Evolutionary conservation across 2,113 vertebrate species (phyloP).

Genomic region (Spilogale gracilis): DNA sequence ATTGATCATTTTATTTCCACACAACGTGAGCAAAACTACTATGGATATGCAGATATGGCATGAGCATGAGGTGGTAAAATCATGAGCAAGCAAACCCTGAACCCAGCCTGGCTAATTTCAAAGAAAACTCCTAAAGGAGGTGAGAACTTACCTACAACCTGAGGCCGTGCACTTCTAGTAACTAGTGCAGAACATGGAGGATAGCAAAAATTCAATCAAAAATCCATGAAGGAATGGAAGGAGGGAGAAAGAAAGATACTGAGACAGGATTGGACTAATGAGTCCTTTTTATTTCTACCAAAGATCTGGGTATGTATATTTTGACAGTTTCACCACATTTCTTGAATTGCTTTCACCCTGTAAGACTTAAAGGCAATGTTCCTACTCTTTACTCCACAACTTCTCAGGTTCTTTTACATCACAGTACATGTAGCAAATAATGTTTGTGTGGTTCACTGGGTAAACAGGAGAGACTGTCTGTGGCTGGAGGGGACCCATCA

Average conservation of each 20-base stretch:
- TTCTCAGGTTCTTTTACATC: not conserved
- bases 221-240: not conserved
- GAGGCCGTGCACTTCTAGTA: not conserved
- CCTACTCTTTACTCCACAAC: not conserved
- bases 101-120: not conserved
- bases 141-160: not conserved
- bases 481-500: not conserved
- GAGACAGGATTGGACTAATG: not conserved
- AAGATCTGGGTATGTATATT: not conserved
- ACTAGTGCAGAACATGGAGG: not conserved
- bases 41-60: not conserved
- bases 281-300: constrained; percentile 22
- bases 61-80: not conserved
- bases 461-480: not conserved
- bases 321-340: not conserved
- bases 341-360: not conserved
- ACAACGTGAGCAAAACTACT: not conserved
- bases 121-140: not conserved
- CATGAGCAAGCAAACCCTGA: not conserved
- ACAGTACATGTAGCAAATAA: not conserved
- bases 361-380: not conserved
- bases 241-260: not conserved
- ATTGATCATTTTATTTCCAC: not conserved
- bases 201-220: not conserved
- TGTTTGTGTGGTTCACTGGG: not conserved